phyloP scores from a whole-genome alignment of 2,797 vertebrate genomes.

The Alca torda region DNA sequence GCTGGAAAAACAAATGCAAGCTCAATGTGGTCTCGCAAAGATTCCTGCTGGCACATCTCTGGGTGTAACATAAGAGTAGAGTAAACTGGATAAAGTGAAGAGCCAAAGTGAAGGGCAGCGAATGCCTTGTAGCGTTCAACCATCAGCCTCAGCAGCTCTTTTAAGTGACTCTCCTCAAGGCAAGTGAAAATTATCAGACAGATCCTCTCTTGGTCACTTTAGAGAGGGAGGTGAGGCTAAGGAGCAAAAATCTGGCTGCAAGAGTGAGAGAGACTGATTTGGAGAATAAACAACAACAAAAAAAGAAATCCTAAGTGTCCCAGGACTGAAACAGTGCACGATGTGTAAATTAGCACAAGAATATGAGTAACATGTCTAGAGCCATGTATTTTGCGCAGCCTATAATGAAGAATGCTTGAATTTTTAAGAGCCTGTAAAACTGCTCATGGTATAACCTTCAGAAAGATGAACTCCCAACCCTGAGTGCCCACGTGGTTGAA shows the following conservation, averaged over 20 bases:
- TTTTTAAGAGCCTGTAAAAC: neutral
- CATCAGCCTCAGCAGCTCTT: neutral
- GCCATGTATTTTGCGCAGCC: neutral
- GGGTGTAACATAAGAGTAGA: accelerated
- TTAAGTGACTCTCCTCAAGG: neutral
- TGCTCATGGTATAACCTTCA: neutral
- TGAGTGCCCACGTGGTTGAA: neutral
- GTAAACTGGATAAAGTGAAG: neutral
- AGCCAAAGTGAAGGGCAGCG: neutral
- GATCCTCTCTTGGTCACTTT: neutral
- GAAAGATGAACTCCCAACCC: neutral
- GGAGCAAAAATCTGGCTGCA: neutral
- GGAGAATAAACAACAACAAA: neutral
- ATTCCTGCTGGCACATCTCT: neutral
- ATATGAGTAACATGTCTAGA: accelerated
- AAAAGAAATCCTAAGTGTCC: neutral
- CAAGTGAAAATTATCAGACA: neutral
- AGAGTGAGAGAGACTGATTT: neutral
- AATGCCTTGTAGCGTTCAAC: neutral
- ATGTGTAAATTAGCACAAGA: neutral
- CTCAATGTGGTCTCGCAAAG: neutral
- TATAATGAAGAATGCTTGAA: neutral
- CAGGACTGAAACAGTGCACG: neutral
- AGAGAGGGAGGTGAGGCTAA: neutral
- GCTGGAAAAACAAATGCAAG: neutral